Base-by-base conservation (phyloP, 2,797 vertebrate species). In the Margarornis squamiger region DNA sequence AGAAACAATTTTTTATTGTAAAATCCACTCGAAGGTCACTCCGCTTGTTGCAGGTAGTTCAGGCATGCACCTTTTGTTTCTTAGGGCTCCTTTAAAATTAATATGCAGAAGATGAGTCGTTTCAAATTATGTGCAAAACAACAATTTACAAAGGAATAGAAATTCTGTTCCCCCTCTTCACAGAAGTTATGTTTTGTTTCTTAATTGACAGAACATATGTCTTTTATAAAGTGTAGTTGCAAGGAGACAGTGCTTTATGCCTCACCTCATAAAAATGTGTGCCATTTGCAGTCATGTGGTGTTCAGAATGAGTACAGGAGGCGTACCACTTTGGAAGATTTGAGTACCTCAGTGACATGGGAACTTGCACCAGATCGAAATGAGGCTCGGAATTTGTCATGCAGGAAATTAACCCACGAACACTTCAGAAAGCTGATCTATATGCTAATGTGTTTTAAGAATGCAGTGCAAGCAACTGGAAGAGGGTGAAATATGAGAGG, bases 371-470 rank as follows among this genome's bases (percentile, higher is more conserved):
- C 52, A 84, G 55, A 49, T 3, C 76, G 76, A 90, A 94, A 93
- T 1, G 32, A 94, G 71, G 29, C 21, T 57, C 18, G 34, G 74
- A 93, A 92, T 79, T 70, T 54, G 45, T 78, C 91, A 88, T 90
- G 93, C 82, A 92, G 76, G 71, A 96, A 94, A 92, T 94, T 78
- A 95, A 91, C 80, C 70, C 59, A 59, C 0, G 0, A 66, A 88
- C 78, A 55, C 36, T 34, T 84, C 73, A 86, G 62, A 45, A 49
- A 91, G 51, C 65, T 95, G 75, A 73, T 96, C 39, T 92, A 46
- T 86, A 93, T 93, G 95, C 82, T 95, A 91, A 90, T 86, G 43
- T 10, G 41, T 61, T 95, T 77, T 46, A 83, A 81, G 68, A 74
- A 54, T 6, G 39, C n/a, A 36, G 48, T 21, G 39, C 62, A 55